Conservation (phyloP, 2,888 invertebrate species). For the Diarsia mendica region DNA sequence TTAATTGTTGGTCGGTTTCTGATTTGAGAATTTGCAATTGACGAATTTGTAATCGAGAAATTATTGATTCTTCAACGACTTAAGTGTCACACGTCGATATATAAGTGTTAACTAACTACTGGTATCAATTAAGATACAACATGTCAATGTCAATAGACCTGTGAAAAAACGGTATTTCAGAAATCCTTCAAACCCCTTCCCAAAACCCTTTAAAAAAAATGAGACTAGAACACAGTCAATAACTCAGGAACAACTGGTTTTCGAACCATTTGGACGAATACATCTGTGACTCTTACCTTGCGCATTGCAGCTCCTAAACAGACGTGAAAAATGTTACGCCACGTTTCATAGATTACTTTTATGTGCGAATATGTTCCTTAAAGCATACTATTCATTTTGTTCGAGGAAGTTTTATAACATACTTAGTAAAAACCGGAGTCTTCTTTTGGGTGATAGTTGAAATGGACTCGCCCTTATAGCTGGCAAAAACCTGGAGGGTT, state of each 20-base stretch:
- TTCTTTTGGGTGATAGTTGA: background rate
- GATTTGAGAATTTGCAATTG: no score
- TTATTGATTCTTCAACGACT: no score
- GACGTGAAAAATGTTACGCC: background rate
- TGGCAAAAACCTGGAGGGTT: background rate
- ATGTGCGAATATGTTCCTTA: background rate
- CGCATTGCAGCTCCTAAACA: constrained; percentile 29
- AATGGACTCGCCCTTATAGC: background rate
- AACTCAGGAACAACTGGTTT: constrained; percentile 3
- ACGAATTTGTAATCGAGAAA: no score
- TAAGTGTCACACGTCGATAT: no score
- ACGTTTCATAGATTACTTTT: background rate
- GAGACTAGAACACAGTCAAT: constrained; percentile 5
- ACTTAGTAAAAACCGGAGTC: background rate
- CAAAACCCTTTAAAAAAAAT: no score
- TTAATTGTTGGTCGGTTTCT: no score
- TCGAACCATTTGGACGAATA: constrained; percentile 4
- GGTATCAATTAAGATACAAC: no score
- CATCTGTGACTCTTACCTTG: constrained; percentile 34
- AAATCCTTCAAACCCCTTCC: no score
- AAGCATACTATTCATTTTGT: background rate
- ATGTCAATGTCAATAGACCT: background rate
- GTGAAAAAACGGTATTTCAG: background rate
- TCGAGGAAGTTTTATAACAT: background rate
- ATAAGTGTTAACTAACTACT: no score